Base-by-base conservation (phyloP, 1,140 invertebrate species). In the Aphidius gifuensis region DNA sequence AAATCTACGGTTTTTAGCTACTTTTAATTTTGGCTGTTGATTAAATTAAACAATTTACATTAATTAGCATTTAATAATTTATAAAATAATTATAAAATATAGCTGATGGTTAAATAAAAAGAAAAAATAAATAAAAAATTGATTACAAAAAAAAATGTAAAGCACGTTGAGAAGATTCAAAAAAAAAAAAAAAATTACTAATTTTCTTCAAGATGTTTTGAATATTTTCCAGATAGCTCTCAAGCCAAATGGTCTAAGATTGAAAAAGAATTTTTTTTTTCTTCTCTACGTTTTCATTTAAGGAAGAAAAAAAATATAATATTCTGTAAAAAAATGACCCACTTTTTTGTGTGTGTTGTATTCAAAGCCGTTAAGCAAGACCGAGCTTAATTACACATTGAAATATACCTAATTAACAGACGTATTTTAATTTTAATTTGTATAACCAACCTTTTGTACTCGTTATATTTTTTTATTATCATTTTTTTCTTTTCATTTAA, bases 1-100 rank as follows among this genome's bases (percentile, higher is more conserved):
- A 5, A 89, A 86, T 39, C 84, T 72, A 51, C 85, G 80, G 71
- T 92, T 91, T 73, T 87, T 90, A 1, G 88, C 82, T 64, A 78
- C 87, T 71, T 86, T 87, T 11, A 83, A 75, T 62, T 86, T 86
- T 66, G 81, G 81, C 82, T 86, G 71, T 44, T 11, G 21, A 53
- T 60, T 43, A 11, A 50, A 4, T 21, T 4, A 51, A 40, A 47
- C 38, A n/a, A 56, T 45, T 46, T 39, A 60, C 16, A 16, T 16
- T 16, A 32, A 32, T 32, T 32, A 32, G 1, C 1, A 32, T 54
- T 42, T 54, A 42, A 16, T 16, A 16, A 6, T 5, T 11, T 46
- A 32, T 8, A 39, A 39, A 7, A 23, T 51, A 42, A 38, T 38
- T 51, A 39, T 21, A 51, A 8, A 4, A 51, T 60, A 11, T n/a